Evolutionary conservation across 2,113 vertebrate genomes (phyloP).

Genomic region (Charina bottae): DNA sequence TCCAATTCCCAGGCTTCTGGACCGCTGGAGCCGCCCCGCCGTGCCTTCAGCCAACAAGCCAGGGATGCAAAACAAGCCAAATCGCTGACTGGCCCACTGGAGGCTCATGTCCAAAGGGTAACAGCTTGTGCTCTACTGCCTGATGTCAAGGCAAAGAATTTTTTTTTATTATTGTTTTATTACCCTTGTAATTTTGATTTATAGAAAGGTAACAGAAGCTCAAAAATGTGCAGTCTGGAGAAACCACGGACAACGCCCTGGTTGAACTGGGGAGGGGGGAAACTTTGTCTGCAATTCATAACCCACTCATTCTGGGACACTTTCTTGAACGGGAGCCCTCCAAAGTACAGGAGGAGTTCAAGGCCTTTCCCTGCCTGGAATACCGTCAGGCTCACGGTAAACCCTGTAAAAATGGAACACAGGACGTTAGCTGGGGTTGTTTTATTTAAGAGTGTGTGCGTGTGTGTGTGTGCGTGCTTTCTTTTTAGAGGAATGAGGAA

Average conservation of each 20-base stretch:
- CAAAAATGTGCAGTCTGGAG: neutral
- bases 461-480: neutral
- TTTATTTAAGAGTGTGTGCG: neutral
- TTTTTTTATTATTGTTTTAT: neutral
- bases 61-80: neutral
- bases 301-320: neutral
- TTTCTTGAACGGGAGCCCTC: neutral
- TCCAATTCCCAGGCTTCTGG: neutral
- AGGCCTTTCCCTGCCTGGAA: neutral
- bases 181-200: neutral
- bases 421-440: too few species aligned
- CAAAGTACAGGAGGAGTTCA: neutral
- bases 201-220: neutral
- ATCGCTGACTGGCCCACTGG: neutral
- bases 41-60: neutral
- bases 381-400: neutral
- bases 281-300: neutral
- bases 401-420: neutral
- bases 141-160: neutral
- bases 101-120: neutral
- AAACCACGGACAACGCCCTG: neutral
- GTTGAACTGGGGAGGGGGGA: neutral
- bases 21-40: neutral
- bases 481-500: conserved; percentile 8
- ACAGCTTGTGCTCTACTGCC: too few species aligned